phyloP scores from a whole-genome alignment of 1,140 invertebrate species.

The Octopus sinensis region DNA sequence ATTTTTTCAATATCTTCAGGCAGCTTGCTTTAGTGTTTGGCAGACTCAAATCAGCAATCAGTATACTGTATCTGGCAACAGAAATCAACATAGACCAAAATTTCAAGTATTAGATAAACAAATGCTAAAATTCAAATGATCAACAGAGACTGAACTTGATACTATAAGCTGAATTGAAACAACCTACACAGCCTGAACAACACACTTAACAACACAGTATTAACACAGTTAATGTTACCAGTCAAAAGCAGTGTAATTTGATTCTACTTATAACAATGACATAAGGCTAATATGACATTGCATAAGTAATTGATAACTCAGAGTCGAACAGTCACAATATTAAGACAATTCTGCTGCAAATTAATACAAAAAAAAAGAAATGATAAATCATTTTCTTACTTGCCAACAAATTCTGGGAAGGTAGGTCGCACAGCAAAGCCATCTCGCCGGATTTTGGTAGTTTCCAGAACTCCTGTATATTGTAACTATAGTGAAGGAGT shows the following conservation, averaged over 20 bases:
- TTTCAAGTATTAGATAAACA: background rate
- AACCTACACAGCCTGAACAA: too few species aligned
- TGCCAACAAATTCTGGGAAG: slow-evolving; percentile 55
- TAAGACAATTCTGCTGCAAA: slow-evolving; percentile 57
- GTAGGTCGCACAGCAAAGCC: slow-evolving; percentile 54
- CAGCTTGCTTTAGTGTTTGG: slow-evolving; percentile 71
- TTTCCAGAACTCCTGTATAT: slow-evolving; percentile 58
- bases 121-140: background rate
- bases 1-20: slow-evolving; percentile 68
- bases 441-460: slow-evolving; percentile 55
- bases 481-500: slow-evolving; percentile 70
- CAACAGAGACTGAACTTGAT: too few species aligned
- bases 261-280: too few species aligned
- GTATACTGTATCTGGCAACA: slow-evolving; percentile 45
- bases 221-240: too few species aligned
- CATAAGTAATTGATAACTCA: background rate
- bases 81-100: background rate
- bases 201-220: too few species aligned
- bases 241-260: too few species aligned
- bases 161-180: too few species aligned
- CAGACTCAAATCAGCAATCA: slow-evolving; percentile 57
- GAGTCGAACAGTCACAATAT: slow-evolving; percentile 63
- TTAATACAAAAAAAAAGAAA: slow-evolving; percentile 74
- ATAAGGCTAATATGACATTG: too few species aligned
- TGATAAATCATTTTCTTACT: slow-evolving; percentile 55